Evolutionary conservation across 2,113 vertebrate genomes (phyloP).

Genomic region (Aldabrachelys gigantea): DNA sequence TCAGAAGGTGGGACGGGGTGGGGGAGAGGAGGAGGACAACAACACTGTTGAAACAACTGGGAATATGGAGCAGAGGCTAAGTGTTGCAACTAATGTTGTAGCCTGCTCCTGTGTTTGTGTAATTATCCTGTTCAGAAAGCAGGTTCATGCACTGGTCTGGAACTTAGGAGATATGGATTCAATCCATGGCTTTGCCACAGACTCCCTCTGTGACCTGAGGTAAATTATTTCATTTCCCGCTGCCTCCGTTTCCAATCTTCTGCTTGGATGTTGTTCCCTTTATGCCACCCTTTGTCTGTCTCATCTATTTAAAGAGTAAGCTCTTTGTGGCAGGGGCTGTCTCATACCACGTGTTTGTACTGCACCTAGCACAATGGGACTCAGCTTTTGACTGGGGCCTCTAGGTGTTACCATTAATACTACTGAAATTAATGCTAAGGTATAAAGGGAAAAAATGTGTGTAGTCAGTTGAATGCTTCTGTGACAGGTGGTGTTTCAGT

Average conservation of each 20-base stretch:
- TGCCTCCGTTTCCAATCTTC: not conserved
- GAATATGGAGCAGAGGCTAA: not conserved
- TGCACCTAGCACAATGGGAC: not conserved
- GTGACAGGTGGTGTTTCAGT: not conserved
- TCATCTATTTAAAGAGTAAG: slow-evolving; percentile 5
- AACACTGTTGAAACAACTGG: not conserved
- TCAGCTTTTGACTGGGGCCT: not conserved
- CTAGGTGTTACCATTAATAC: not conserved
- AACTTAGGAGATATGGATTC: not conserved
- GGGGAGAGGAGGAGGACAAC: not conserved
- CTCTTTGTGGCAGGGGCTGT: not conserved
- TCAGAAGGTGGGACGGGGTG: not conserved
- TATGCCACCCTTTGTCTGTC: not conserved
- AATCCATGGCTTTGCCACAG: not conserved
- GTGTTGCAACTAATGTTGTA: not conserved
- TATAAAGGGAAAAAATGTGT: not conserved
- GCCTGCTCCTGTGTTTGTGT: not conserved
- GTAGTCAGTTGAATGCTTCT: not conserved
- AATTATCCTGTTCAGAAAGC: not conserved
- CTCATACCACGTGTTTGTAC: not conserved
- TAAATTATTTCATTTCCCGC: not conserved
- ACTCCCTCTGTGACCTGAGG: not conserved
- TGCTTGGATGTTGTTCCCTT: not conserved
- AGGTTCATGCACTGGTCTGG: not conserved
- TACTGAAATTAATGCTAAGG: not conserved